A percentile compares a stretch with the other conserved stretches of the same genome.
phyloP scores from a whole-genome alignment of 1,140 invertebrate species.

The Diplogasteroides magnus region DNA sequence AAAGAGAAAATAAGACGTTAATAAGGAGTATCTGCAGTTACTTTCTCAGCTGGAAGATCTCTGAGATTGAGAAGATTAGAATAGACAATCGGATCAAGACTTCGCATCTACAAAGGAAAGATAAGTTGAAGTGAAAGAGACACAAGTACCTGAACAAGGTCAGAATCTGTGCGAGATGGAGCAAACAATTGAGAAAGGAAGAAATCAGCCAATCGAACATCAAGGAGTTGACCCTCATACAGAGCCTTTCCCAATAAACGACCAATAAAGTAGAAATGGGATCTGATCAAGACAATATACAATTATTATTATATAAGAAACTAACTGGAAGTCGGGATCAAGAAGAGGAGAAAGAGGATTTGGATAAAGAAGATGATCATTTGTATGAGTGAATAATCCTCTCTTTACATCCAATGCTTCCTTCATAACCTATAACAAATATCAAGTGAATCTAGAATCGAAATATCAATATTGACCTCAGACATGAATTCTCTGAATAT shows the following conservation, averaged over 20 bases:
- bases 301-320: not conserved
- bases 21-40: not conserved
- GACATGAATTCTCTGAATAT: constrained; percentile 29
- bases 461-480: constrained; percentile 1
- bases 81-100: not conserved
- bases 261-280: constrained; percentile 24
- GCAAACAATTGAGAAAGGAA: constrained; percentile 21
- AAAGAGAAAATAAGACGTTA: not conserved
- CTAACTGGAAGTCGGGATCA: not conserved
- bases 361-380: constrained; percentile 23
- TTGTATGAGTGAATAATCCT: constrained; percentile 23
- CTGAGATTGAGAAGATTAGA: not conserved
- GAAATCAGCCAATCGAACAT: constrained; percentile 26
- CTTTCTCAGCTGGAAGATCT: not conserved
- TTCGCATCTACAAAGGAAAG: not conserved
- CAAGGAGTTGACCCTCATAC: constrained; percentile 13
- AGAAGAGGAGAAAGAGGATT: constrained; percentile 16
- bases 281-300: not conserved
- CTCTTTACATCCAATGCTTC: constrained; percentile 14
- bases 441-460: not conserved
- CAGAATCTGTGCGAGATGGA: constrained; percentile 3
- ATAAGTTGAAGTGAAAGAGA: not conserved
- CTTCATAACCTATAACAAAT: constrained; percentile 11
- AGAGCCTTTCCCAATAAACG: constrained; percentile 21
- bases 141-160: constrained; percentile 10